phyloP scores from a whole-genome alignment of 2,797 vertebrate species.

The Tympanoctomys barrerae region DNA sequence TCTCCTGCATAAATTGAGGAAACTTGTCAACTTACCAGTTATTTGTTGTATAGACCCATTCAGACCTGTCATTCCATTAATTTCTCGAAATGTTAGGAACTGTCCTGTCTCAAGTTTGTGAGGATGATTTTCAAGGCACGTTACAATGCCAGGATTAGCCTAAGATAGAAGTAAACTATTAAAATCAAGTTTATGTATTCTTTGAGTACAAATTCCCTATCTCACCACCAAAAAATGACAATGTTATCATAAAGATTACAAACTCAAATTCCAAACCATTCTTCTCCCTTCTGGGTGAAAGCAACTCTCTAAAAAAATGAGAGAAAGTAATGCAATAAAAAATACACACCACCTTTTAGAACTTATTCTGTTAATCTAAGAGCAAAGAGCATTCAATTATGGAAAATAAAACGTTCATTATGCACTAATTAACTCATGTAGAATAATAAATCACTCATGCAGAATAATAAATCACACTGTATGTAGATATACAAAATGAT shows the following conservation, averaged over 20 bases:
- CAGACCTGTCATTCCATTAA: constrained; percentile 95
- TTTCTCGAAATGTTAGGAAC: constrained; percentile 95
- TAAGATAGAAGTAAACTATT: constrained; percentile 82
- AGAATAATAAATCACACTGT: background rate
- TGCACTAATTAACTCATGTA: background rate
- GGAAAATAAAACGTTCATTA: background rate
- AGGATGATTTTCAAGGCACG: constrained; percentile 96
- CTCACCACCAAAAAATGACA: background rate
- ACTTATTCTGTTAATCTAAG: constrained; percentile 16
- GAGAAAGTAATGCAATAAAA: background rate
- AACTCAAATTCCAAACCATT: constrained; percentile 22
- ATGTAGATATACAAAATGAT: background rate
- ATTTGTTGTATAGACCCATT: constrained; percentile 92
- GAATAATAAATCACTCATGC: constrained; percentile 16
- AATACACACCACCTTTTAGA: background rate
- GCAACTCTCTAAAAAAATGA: constrained; percentile 4
- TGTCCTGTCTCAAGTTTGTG: constrained; percentile 97
- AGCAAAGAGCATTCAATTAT: constrained; percentile 37
- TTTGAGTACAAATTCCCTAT: constrained; percentile 38
- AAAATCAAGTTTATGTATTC: constrained; percentile 30
- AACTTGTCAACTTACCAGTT: constrained; percentile 88
- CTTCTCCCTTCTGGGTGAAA: constrained; percentile 13
- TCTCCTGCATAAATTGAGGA: constrained; percentile 20
- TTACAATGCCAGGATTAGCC: constrained; percentile 96
- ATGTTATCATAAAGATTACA: constrained; percentile 39